Percentiles rank a stretch among this genome's conserved stretches.
Conservation (phyloP, 64 coral and sea anemone species). For the Montipora cactus region DNA sequence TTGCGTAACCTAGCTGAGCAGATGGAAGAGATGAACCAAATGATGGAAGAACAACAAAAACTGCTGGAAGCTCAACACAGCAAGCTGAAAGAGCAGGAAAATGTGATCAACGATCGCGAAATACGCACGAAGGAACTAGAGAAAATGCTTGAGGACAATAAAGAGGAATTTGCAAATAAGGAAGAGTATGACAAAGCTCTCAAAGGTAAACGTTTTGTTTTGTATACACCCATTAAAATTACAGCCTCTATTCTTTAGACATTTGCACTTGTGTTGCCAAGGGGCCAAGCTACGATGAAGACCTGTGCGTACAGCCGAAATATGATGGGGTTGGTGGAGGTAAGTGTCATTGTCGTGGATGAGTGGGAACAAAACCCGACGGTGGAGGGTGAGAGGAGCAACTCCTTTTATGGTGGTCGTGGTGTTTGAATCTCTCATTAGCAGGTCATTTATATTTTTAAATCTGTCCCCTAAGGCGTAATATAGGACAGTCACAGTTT, state of each 20-base stretch:
- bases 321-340: too few species aligned
- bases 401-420: too few species aligned
- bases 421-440: too few species aligned
- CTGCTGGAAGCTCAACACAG: slow-evolving; percentile 92
- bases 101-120: slow-evolving; percentile 71
- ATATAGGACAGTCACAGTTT: too few species aligned
- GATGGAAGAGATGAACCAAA: slow-evolving; percentile 96
- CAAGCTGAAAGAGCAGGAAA: slow-evolving; percentile 84
- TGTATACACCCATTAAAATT: background rate
- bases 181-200: slow-evolving; percentile 26
- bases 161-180: slow-evolving; percentile 28
- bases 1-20: slow-evolving; percentile 72
- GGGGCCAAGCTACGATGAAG: too few species aligned
- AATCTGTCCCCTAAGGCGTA: too few species aligned
- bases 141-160: slow-evolving; percentile 55
- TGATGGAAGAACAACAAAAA: slow-evolving; percentile 98
- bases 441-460: too few species aligned
- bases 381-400: too few species aligned
- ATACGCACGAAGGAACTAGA: slow-evolving; percentile 60
- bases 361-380: too few species aligned
- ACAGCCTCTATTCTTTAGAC: background rate
- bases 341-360: too few species aligned
- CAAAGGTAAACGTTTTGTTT: slow-evolving; percentile 1
- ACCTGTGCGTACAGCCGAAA: too few species aligned
- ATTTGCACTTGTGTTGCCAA: background rate